Base-by-base conservation (phyloP, 2,888 invertebrate genomes). In the Nomada goodeniana region DNA sequence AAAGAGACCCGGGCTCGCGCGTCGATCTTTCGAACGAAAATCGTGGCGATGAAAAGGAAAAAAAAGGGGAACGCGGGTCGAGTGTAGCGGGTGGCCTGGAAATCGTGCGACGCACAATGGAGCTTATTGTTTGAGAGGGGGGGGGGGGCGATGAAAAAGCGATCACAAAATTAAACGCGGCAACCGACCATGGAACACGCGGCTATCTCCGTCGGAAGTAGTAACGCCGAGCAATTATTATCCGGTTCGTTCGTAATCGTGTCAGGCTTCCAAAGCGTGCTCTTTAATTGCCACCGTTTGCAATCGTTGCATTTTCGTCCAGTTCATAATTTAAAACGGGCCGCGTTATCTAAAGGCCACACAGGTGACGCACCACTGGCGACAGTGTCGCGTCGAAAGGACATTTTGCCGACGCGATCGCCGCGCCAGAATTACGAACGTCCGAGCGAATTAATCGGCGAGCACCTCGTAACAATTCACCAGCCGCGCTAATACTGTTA, bases 21-120 rank as follows among this genome's bases (percentile, higher is more conserved):
- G 18, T 4, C 15, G 4, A 50, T 7, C 13, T 15, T 57, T 2
- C 36, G 0, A 50, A 3, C 5, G 36, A 59, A 64, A 23, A 26
- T 53, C 9, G 11, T 36, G 9, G 29, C 29, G n/a, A 67, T 13
- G 47, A 60, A 10, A 13, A 13, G 64, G 5, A 18, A 13, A 18
- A 50, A 71, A 61, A 55, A 50, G 44, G 57, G 1, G 50, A 68
- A 63, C 61, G 55, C 10, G 53, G 20, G 50, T 18, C 60, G 29
- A 75, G 29, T 77, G 26, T 26, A 67, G 77, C 67, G 53, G 47
- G 18, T 61, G 60, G 23, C 55, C 67, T 75, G 44, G 52, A 78
- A 78, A 75, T 29, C 61, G 67, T 29, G 52, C 74, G 47, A 61
- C 50, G 77, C 55, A 61, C 57, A 61, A 61, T 55, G 65, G 53